These are phyloP conservation scores for Limnephilus marmoratus DNA, from an alignment of 2,888 invertebrate species.

Conservation along the genomic window DNA sequence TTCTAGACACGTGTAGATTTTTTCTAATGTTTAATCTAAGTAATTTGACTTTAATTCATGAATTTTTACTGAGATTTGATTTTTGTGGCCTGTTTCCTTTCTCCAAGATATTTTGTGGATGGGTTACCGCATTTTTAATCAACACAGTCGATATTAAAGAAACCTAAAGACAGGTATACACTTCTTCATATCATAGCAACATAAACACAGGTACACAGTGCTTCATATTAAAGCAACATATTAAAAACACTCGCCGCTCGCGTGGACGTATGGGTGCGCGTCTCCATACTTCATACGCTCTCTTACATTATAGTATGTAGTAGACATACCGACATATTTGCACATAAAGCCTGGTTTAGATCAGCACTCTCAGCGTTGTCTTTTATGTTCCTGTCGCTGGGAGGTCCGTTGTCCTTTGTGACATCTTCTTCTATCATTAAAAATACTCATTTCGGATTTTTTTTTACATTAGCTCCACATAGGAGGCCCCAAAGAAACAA, in stretches of 20 bases:
- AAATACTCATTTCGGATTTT: too few relatives aligned
- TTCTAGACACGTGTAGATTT: too few relatives aligned
- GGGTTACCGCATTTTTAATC: too few relatives aligned
- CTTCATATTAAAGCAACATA: neutral
- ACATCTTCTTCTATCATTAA: too few relatives aligned
- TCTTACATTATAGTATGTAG: neutral
- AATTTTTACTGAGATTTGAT: too few relatives aligned
- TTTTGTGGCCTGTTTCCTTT: too few relatives aligned
- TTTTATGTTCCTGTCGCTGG: neutral
- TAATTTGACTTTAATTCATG: too few relatives aligned
- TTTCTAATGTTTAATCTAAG: too few relatives aligned
- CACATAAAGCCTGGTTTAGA: constrained; percentile 13
- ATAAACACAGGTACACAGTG: neutral
- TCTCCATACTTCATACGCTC: neutral
- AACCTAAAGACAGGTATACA: neutral
- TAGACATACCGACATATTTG: constrained; percentile 17
- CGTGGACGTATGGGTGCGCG: neutral
- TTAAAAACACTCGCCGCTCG: constrained; percentile 21
- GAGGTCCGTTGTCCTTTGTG: neutral
- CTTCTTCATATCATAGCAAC: neutral
- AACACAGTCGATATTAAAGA: too few relatives aligned
- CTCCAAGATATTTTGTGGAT: too few relatives aligned
- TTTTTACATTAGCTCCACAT: too few relatives aligned
- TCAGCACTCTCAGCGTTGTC: neutral
- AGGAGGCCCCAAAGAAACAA: too few relatives aligned